Evolutionary conservation across 2,888 invertebrate genomes (phyloP), one percentile per base, ranked within the genome.

Genomic region (Antheraea yamamai): DNA sequence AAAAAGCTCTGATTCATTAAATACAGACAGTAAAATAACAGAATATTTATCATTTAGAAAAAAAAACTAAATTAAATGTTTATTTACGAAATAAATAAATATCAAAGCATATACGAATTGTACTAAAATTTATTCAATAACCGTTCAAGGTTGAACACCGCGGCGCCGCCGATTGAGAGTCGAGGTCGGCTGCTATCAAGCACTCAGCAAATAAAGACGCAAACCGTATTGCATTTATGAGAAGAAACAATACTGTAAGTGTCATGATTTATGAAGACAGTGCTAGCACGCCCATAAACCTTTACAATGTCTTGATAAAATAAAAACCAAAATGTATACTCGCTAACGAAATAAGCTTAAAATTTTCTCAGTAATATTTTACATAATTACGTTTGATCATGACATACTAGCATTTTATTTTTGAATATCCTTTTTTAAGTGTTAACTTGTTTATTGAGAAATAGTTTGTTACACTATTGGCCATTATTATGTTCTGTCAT

Each of bases 241-340:
- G 83, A 84, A 83, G 84, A 85, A 89, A 90, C 87, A 89, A 89
- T 88, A 87, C 89, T 86, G 87, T 84, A 86, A 86, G 85, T 86
- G 84, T 83, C 79, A 86, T 90, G 92, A 92, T 92, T 92, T 92
- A 92, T 90, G 87, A 84, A 83, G 85, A 85, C 89, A 87, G 82
- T 70, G 83, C 85, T 85, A 82, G 85, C 86, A 86, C 83, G 85
- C 88, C 87, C 85, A 82, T 74, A 81, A 78, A 77, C 78, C 78
- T 80, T 77, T 79, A 30, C 52, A 23, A 52, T 52, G 23, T 39
- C 47, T 26, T 70, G 16, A 58, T 70, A 39, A 70, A 39, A 70
- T 70, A 70, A 70, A 39, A 70, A 39, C n/a, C 4, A 20, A 70
- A 70, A 70, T 20, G 70, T 70, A n/a, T 39, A n/a, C 20, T 7